These are phyloP conservation scores for Hylaea fasciaria DNA, from an alignment of 2,888 invertebrate genomes.

Conservation along the genomic window DNA sequence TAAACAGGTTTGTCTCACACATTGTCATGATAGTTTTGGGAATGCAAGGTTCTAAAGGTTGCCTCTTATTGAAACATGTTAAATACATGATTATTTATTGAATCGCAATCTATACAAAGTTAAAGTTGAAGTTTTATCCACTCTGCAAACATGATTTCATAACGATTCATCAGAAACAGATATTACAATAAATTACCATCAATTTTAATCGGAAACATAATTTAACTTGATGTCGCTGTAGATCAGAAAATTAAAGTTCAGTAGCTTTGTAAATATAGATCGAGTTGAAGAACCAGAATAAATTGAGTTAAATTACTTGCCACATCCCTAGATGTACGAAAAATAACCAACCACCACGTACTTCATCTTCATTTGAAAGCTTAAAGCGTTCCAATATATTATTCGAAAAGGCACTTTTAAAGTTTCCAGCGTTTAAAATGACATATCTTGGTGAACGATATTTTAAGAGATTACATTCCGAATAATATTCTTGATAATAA, in stretches of 20 bases:
- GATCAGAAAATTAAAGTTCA: background rate
- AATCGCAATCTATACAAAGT: too few relatives aligned
- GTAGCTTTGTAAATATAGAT: background rate
- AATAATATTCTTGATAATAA: constrained; percentile 1
- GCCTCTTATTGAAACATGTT: too few relatives aligned
- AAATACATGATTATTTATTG: too few relatives aligned
- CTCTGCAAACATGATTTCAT: background rate
- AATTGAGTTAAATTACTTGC: constrained; percentile 3
- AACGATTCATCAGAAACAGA: background rate
- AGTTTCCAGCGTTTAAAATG: constrained; percentile 17
- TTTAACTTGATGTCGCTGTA: too few relatives aligned
- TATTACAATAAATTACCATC: background rate
- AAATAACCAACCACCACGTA: constrained; percentile 10
- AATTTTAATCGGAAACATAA: background rate
- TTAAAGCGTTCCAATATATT: constrained; percentile 18
- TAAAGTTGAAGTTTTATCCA: background rate
- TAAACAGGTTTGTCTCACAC: background rate
- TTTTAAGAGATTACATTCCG: background rate
- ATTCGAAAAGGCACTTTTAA: constrained; percentile 15
- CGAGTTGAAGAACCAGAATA: constrained; percentile 1
- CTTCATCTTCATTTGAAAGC: constrained; percentile 18
- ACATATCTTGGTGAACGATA: constrained; percentile 13
- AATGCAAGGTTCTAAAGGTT: too few relatives aligned
- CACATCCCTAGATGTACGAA: constrained; percentile 13
- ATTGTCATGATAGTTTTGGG: too few relatives aligned